Evolutionary conservation across 2,888 invertebrate genomes (phyloP).

Genomic region (Leptopterna dolabrata): DNA sequence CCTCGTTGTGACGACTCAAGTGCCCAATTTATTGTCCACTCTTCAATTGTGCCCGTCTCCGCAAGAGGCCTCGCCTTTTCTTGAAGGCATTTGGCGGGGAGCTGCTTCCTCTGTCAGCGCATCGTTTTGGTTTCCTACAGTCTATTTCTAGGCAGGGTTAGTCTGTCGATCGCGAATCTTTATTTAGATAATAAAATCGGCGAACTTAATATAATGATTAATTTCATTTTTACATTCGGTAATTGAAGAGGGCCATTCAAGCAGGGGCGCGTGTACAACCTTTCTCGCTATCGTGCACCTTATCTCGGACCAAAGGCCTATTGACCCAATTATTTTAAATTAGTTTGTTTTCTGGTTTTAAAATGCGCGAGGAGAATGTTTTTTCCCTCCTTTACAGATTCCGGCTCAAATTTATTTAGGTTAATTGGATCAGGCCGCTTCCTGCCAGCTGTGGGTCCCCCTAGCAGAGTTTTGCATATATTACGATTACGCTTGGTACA

Average conservation of each 20-base stretch:
- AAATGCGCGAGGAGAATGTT: background rate
- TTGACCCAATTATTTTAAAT: constrained; percentile 33
- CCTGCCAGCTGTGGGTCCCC: background rate
- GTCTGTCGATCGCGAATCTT: too few relatives aligned
- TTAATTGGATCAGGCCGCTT: background rate
- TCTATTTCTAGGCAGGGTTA: background rate
- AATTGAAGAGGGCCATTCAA: background rate
- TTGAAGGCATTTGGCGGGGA: background rate
- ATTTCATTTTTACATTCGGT: background rate
- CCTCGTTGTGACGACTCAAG: constrained; percentile 32
- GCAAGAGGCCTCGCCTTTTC: background rate
- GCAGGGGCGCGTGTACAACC: background rate
- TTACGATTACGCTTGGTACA: background rate
- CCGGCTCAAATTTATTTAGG: constrained; percentile 28
- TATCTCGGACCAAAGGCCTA: constrained; percentile 11
- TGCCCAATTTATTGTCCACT: constrained; percentile 41
- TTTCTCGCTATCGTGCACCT: constrained; percentile 7
- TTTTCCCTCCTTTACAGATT: background rate
- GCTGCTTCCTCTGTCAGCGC: background rate
- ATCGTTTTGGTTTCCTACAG: background rate
- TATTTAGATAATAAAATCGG: too few relatives aligned
- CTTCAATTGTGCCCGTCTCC: constrained; percentile 35
- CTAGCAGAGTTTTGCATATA: background rate
- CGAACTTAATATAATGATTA: too few relatives aligned
- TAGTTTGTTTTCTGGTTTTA: constrained; percentile 23